These are phyloP conservation scores for Casuarius casuarius DNA, from an alignment of 2,113 vertebrate species.

Conservation along the genomic window DNA sequence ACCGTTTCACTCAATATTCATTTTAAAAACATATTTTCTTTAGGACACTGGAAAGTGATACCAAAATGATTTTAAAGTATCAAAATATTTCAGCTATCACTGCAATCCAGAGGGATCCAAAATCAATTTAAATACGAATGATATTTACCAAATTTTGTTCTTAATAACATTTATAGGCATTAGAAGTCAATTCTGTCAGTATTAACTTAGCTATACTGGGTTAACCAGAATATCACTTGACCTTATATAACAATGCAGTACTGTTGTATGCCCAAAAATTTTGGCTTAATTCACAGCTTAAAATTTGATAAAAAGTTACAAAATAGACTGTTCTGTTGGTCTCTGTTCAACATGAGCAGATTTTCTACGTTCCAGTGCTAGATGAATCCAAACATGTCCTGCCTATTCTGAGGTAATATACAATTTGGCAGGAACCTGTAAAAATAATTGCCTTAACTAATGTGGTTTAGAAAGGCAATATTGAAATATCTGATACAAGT, in stretches of 20 bases:
- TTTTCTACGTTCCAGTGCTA: conserved; percentile 27
- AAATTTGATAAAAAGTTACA: conserved; percentile 27
- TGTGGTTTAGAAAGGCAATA: conserved; percentile 28
- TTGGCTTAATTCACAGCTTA: conserved; percentile 44
- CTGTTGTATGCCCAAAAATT: background rate
- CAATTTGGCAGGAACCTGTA: background rate
- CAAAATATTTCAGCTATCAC: background rate
- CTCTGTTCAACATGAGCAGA: conserved; percentile 17
- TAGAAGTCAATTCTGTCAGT: background rate
- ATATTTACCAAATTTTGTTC: background rate
- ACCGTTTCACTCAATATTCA: background rate
- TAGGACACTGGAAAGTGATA: background rate
- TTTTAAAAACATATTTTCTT: background rate
- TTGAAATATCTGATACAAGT: background rate
- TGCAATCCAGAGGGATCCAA: background rate
- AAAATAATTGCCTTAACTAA: conserved; percentile 47
- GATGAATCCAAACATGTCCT: conserved; percentile 18
- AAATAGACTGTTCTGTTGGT: conserved; percentile 19
- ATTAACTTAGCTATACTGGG: background rate
- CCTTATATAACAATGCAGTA: background rate
- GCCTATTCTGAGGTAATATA: background rate
- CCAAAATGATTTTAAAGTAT: background rate
- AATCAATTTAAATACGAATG: background rate
- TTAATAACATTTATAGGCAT: background rate
- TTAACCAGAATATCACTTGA: background rate